phyloP scores from a whole-genome alignment of 2,797 vertebrate genomes.

The Sardinella longiceps region DNA sequence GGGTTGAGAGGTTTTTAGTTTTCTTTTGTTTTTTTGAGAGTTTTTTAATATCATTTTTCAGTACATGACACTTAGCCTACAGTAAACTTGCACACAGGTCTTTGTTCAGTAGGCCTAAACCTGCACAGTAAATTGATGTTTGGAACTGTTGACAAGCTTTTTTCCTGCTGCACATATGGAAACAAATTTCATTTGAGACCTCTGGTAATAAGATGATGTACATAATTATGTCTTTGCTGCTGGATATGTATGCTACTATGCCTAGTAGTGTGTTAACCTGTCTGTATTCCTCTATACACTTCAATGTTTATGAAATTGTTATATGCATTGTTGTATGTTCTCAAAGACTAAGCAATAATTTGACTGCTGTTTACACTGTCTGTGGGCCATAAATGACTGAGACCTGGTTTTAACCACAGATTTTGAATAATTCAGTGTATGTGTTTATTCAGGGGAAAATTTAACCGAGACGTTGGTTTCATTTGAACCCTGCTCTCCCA shows the following conservation, averaged over 20 bases:
- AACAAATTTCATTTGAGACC: neutral
- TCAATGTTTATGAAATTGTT: neutral
- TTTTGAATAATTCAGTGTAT: neutral
- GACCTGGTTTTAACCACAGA: neutral
- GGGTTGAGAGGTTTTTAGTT: neutral
- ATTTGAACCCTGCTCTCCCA: neutral
- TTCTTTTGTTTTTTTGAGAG: too few relatives aligned
- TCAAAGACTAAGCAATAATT: neutral
- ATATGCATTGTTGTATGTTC: neutral
- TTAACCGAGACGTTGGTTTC: neutral
- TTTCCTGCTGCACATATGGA: neutral
- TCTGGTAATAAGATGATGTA: neutral
- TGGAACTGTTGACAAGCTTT: neutral
- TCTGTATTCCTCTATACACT: neutral
- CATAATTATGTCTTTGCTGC: neutral
- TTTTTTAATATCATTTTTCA: neutral
- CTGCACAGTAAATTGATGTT: neutral
- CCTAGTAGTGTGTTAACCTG: neutral
- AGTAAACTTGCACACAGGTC: too few relatives aligned
- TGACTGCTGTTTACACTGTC: neutral
- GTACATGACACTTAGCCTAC: neutral
- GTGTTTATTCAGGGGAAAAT: neutral
- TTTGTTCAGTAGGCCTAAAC: too few relatives aligned
- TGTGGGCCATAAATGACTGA: neutral
- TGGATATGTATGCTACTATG: neutral